Base-by-base conservation (phyloP, 2,888 invertebrate species). In the Petrophora chlorosata region DNA sequence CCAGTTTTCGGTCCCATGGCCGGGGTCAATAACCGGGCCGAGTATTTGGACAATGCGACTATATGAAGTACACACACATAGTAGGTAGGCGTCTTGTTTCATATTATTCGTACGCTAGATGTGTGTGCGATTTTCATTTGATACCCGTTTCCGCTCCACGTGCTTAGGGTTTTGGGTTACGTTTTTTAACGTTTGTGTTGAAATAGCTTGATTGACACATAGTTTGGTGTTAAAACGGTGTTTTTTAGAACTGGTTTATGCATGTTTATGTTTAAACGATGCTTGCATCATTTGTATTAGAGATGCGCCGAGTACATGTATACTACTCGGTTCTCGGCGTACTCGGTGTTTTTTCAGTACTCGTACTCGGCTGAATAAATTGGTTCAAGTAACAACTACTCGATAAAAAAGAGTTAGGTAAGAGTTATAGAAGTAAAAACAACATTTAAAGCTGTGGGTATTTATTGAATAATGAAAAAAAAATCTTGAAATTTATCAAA, bases 21-120 rank as follows among this genome's bases (percentile, higher is more conserved):
- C 59, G 54, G 65, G 86, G 80, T 82, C 85, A 83, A 87, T 85
- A 87, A 86, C 85, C 88, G 66, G 87, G 67, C 81, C 87, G 73
- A 56, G 73, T 73, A 77, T 79, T 82, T 79, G 73, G 81, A 79
- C 79, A 75, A 76, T 72, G 73, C 59, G 63, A 65, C 63, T 63
- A 55, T 63, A 62, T 59, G 59, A 44, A n/a, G n/a, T n/a, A 34
- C 49, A 53, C 15, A 40, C 16, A 53, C 43, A 50, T 39, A 54
- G 38, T 57, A 48, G 45, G 40, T 57, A 44, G 61, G 55, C 60
- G 59, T 41, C 52, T 34, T 53, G 49, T 49, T 32, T 61, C 62
- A 32, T 55, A 59, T 9, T 5, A 30, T 17, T 10, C 57, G 34
- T 54, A 41, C 68, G 64, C 59, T 63, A 29, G 38, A 42, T 53